Base-by-base conservation (phyloP, 1,140 invertebrate genomes). In the Sarcophaga peregrina region DNA sequence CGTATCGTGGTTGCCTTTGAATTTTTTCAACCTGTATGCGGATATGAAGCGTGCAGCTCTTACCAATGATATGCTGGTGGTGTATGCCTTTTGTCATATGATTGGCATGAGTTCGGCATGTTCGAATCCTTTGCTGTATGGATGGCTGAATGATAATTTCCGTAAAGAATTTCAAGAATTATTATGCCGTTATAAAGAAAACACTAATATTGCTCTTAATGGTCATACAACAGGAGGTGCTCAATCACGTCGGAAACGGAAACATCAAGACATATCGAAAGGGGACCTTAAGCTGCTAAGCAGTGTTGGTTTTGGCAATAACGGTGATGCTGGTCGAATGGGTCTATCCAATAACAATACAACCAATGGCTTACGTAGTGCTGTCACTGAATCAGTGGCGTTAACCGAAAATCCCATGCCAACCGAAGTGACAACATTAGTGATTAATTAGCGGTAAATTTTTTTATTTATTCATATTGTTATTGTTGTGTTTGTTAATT, bases 131-230 rank as follows among this genome's bases (percentile, higher is more conserved):
- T 95, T 99, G 85, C 93, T 99, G 7, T 99, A 99, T 91, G 98
- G 98, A 73, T 99, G 98, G 97, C 94, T 99, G 91, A 99, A 99
- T 91, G 98, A 99, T 84, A 99, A 98, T 91, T 99, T 99, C 91
- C 94, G 97, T 85, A 98, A 99, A 91, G 97, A 99, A 91, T 99
- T 99, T 90, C 96, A 96, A 89, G 94, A 96, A 91, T 94, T 96
- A 87, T 86, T 95, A 80, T 96, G 91, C 90, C 96, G 90, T 93
- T 86, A 85, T 87, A 87, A 86, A 86, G 86, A 88, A 85, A 86
- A 87, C 85, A 95, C 87, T 89, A 90, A 90, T 88, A 85, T 86
- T 87, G 88, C 86, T 90, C 89, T 90, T 88, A 89, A 88, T 94
- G 94, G 78, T 86, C 87, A 84, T 89, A 90, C 58, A 90, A 92